These are phyloP conservation scores for Trypoxylus dichotomus DNA, from an alignment of 1,140 invertebrate genomes.

Conservation along the genomic window DNA sequence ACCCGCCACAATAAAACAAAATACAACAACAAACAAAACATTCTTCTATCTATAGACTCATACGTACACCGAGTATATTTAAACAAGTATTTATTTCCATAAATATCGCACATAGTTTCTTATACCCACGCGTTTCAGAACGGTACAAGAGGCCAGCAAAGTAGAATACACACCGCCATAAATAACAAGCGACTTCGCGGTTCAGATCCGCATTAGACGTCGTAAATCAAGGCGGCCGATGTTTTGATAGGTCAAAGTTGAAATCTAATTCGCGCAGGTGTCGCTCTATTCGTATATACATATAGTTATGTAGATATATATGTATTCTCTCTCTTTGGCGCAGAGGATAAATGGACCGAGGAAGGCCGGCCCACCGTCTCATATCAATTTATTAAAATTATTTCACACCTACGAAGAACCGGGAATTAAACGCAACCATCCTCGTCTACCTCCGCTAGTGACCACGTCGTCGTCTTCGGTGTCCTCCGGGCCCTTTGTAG, in stretches of 20 bases:
- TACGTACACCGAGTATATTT: neutral
- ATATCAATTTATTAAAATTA: slow-evolving; percentile 30
- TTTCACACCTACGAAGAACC: slow-evolving; percentile 24
- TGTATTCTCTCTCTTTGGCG: neutral
- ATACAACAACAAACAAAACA: no score
- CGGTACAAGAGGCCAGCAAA: slow-evolving; percentile 12
- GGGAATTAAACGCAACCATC: neutral
- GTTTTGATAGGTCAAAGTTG: slow-evolving; percentile 29
- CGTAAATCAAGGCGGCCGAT: slow-evolving; percentile 25
- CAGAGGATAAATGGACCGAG: slow-evolving; percentile 24
- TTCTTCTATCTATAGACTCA: neutral
- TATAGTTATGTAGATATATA: no score
- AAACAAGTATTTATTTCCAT: slow-evolving; percentile 7
- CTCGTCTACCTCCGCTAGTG: neutral
- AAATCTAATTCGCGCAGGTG: slow-evolving; percentile 28
- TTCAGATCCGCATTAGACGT: slow-evolving; percentile 12
- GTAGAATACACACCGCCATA: slow-evolving; percentile 15
- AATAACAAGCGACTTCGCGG: slow-evolving; percentile 1
- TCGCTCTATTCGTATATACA: neutral
- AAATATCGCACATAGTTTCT: slow-evolving; percentile 25
- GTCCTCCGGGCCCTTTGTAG: neutral
- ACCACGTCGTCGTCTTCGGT: no score
- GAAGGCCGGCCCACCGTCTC: slow-evolving; percentile 13
- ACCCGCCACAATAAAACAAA: no score
- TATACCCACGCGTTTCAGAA: slow-evolving; percentile 16